Evolutionary conservation across 2,797 vertebrate genomes (phyloP).

Genomic region (Pagetopsis macropterus): DNA sequence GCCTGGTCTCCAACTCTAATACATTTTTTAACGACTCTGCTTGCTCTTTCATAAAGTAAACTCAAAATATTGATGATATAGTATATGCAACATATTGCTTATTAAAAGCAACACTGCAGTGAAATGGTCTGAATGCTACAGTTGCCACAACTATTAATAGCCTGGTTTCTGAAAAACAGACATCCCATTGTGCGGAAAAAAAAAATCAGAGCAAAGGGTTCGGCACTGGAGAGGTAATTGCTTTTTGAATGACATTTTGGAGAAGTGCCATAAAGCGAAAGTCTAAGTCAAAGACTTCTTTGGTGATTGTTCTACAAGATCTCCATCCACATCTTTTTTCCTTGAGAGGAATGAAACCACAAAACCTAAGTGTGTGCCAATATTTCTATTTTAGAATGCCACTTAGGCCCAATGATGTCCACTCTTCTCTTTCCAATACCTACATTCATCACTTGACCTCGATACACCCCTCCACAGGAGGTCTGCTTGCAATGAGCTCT

Average conservation of each 20-base stretch:
- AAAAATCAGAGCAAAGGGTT: no score
- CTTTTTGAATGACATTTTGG: constrained; percentile 26
- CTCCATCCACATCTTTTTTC: background rate
- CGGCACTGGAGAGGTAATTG: constrained; percentile 2
- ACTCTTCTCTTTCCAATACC: constrained; percentile 13
- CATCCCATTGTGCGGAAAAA: background rate
- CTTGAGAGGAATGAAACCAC: background rate
- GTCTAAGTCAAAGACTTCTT: constrained; percentile 8
- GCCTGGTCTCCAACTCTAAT: background rate
- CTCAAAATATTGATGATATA: background rate
- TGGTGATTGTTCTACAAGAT: constrained; percentile 7
- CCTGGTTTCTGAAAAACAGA: background rate
- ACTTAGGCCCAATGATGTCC: constrained; percentile 1
- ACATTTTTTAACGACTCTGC: background rate
- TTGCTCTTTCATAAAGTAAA: background rate
- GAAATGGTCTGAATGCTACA: background rate
- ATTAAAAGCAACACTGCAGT: background rate
- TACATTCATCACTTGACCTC: constrained; percentile 4
- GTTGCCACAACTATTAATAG: background rate
- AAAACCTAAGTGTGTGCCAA: background rate
- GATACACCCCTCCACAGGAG: background rate
- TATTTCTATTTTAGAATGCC: background rate
- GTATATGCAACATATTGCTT: background rate
- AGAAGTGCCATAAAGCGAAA: constrained; percentile 7
- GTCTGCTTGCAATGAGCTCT: constrained; percentile 4